A percentile compares a stretch with the other conserved stretches of the same genome.
Evolutionary conservation across 2,113 vertebrate species (phyloP).

Genomic region (Falco punctatus): DNA sequence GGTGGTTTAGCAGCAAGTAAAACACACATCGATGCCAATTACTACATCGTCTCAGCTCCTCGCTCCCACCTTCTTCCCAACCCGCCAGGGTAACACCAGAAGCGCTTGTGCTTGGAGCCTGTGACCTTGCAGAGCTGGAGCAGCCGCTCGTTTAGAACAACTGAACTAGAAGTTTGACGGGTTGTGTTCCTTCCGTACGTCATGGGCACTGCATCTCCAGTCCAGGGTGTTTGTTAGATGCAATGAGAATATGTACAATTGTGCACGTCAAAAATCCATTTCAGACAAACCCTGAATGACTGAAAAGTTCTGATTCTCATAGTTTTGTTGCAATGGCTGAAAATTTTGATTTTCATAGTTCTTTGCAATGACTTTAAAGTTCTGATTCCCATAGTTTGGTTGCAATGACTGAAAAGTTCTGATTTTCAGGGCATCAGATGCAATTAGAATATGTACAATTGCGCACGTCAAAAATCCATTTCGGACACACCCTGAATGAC

Average conservation of each 20-base stretch:
- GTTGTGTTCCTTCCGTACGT: not conserved
- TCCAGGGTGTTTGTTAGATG: no score
- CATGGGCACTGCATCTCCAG: not conserved
- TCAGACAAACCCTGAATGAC: rapidly evolving
- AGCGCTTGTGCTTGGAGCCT: rapidly evolving
- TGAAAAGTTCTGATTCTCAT: rapidly evolving
- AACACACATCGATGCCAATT: not conserved
- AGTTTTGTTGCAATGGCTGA: rapidly evolving
- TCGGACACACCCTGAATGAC: rapidly evolving
- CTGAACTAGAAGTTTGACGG: rapidly evolving
- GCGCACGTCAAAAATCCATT: rapidly evolving
- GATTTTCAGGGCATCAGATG: rapidly evolving
- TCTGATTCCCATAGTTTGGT: not conserved
- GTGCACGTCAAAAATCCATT: rapidly evolving
- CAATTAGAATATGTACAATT: rapidly evolving
- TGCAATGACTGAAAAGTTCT: not conserved
- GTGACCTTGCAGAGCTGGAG: not conserved
- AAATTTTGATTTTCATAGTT: no score
- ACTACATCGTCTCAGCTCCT: rapidly evolving
- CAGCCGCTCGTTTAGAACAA: not conserved
- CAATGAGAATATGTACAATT: rapidly evolving
- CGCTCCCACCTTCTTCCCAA: rapidly evolving
- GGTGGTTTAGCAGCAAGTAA: not conserved
- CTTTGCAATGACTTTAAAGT: not conserved
- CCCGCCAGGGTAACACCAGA: not conserved